These are phyloP conservation scores for Gavialis gangeticus DNA, from an alignment of 2,113 vertebrate genomes.

Conservation along the genomic window DNA sequence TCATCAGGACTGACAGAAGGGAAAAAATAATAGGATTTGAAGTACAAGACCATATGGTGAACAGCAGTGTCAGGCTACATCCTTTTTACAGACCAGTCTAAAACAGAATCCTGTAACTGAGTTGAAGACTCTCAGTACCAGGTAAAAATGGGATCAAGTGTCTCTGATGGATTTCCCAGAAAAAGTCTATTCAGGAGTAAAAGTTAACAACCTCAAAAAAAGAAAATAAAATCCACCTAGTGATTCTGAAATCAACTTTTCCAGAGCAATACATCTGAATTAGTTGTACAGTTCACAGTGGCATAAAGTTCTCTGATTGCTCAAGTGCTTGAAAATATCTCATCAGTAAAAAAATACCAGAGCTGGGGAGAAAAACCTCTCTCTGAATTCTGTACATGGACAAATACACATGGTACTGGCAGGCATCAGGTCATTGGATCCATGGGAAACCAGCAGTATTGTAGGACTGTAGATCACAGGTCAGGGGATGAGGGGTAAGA, in stretches of 20 bases:
- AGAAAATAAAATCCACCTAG: constrained; percentile 46
- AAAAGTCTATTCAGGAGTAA: constrained; percentile 53
- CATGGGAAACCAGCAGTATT: constrained; percentile 64
- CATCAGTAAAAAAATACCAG: constrained; percentile 87
- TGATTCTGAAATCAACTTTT: constrained; percentile 68
- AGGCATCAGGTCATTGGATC: constrained; percentile 66
- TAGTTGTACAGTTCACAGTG: constrained; percentile 74
- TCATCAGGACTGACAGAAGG: constrained; percentile 39
- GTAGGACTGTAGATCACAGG: constrained; percentile 74
- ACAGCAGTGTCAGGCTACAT: neutral
- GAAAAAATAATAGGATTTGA: constrained; percentile 35
- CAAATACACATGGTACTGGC: constrained; percentile 69
- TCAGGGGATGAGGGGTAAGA: constrained; percentile 82
- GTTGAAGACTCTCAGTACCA: constrained; percentile 17
- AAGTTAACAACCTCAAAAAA: constrained; percentile 52
- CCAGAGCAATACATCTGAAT: constrained; percentile 82
- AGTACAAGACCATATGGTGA: constrained; percentile 8
- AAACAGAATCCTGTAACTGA: constrained; percentile 42
- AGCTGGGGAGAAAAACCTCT: constrained; percentile 81
- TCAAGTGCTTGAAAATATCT: constrained; percentile 81
- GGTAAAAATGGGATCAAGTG: neutral
- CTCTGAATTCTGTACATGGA: constrained; percentile 81
- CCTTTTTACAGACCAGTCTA: constrained; percentile 5
- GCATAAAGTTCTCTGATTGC: constrained; percentile 79
- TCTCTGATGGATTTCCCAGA: constrained; percentile 7